Conservation (phyloP, 2,888 invertebrate species). For the Heterodera filipjevi region DNA sequence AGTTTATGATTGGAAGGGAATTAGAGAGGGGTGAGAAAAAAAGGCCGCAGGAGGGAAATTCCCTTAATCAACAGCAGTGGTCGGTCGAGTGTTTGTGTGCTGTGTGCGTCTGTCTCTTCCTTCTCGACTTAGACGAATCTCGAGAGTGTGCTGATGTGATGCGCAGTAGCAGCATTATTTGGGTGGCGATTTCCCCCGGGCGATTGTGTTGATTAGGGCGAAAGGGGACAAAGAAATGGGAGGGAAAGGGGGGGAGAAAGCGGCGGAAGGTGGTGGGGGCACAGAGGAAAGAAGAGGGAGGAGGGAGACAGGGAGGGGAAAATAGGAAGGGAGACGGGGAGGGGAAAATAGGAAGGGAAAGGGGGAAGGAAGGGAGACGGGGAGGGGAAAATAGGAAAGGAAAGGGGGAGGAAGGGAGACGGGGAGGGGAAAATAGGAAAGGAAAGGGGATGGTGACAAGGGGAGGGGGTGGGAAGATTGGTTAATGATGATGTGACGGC, state of each 20-base stretch:
- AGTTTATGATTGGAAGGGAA: not conserved
- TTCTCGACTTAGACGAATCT: not conserved
- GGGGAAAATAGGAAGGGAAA: not conserved
- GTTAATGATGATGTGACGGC: slow-evolving; percentile 1
- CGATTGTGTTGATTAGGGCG: slow-evolving; percentile 6
- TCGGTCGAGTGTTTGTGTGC: too few relatives aligned
- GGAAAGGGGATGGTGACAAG: not conserved
- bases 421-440: not conserved
- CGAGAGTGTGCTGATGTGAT: not conserved
- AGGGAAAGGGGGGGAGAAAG: not conserved
- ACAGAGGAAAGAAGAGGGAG: not conserved
- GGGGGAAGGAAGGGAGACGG: not conserved
- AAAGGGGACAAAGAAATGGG: not conserved
- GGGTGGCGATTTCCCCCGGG: not conserved
- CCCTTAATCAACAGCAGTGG: not conserved
- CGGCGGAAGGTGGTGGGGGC: not conserved
- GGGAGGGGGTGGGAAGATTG: not conserved
- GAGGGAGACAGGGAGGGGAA: not conserved
- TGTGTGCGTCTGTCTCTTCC: not conserved
- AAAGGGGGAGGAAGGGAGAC: not conserved
- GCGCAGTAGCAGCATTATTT: not conserved
- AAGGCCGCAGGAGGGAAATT: not conserved
- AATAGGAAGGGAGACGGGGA: not conserved
- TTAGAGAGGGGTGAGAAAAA: not conserved
- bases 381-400: not conserved